These are phyloP conservation scores for Trilocha varians DNA, from an alignment of 2,888 invertebrate species.

Conservation along the genomic window DNA sequence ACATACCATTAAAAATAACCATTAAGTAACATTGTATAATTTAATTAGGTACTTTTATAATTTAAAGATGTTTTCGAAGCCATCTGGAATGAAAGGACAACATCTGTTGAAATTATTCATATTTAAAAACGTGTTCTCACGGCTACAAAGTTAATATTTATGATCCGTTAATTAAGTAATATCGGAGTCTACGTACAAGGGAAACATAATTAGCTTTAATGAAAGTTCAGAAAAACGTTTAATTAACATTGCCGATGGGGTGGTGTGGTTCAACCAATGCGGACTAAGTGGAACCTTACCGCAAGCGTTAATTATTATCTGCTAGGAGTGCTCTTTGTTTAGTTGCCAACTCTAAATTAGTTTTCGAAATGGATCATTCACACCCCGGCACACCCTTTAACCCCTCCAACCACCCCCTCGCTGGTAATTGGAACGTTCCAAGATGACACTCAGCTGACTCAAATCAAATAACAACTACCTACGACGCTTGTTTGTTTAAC, in stretches of 20 bases:
- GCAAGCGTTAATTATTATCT: slow-evolving; percentile 74
- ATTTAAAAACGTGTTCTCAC: neutral
- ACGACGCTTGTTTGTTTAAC: neutral
- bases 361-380: slow-evolving; percentile 74
- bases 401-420: slow-evolving; percentile 27
- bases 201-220: neutral
- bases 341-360: slow-evolving; percentile 75
- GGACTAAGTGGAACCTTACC: slow-evolving; percentile 70
- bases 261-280: slow-evolving; percentile 58
- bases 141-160: neutral
- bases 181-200: neutral
- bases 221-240: slow-evolving; percentile 18
- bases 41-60: slow-evolving; percentile 2
- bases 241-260: slow-evolving; percentile 55
- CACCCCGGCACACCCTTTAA: slow-evolving; percentile 46
- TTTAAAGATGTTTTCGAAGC: neutral
- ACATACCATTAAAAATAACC: no score
- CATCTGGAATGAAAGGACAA: slow-evolving; percentile 3
- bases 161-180: neutral
- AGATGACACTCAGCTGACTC: slow-evolving; percentile 68
- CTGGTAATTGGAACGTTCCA: slow-evolving; percentile 71
- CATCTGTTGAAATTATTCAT: neutral
- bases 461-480: slow-evolving; percentile 66
- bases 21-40: neutral
- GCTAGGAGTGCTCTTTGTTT: slow-evolving; percentile 73